Base-by-base conservation (phyloP, 2,113 vertebrate genomes). In the Ammodytes marinus region DNA sequence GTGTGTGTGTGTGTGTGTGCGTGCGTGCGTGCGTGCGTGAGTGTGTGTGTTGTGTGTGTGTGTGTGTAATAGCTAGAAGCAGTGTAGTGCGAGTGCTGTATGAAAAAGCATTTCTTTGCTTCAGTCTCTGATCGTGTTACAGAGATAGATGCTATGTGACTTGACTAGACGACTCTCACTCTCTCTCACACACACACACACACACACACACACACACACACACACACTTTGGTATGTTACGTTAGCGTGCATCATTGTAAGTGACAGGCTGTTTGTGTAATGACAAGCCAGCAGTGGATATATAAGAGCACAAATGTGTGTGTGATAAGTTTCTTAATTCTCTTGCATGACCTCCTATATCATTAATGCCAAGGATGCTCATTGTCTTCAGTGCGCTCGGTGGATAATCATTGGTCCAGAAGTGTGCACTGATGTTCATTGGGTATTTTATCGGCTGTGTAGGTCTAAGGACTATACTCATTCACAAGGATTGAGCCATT, bases 371-470 rank as follows among this genome's bases (percentile, higher is more conserved):
- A 7, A 39, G 70, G 69, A 84, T 90, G 86, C 82, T 88, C 81
- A 87, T 90, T 86, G 89, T 87, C 19, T 14, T 83, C 71, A 49
- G 27, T 13, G 37, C 47, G 37, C 66, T 87, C 39, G 2, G 14
- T 35, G 49, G 83, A 74, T 90, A 85, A 82, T 93, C 88, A 87
- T 89, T 89, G 91, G 90, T 91, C 84, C 89, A 93, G 92, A 92
- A 92, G 80, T 39, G 12, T 27, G 54, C 58, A 8, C 40, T 72
- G 55, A 89, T 86, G 88, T 54, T 90, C 83, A 84, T 86, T 90
- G 86, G 59, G 74, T 73, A 6, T 84, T 83, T 86, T 77, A 78
- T 82, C 4, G 37, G 35, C 64, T 27, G 13, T 64, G 55, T 75
- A 4, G 57, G 60, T 83, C 8, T 58, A 72, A 12, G 27, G n/a